These are phyloP conservation scores for Bujurquina vittata DNA, from an alignment of 2,113 vertebrate genomes.

Conservation along the genomic window DNA sequence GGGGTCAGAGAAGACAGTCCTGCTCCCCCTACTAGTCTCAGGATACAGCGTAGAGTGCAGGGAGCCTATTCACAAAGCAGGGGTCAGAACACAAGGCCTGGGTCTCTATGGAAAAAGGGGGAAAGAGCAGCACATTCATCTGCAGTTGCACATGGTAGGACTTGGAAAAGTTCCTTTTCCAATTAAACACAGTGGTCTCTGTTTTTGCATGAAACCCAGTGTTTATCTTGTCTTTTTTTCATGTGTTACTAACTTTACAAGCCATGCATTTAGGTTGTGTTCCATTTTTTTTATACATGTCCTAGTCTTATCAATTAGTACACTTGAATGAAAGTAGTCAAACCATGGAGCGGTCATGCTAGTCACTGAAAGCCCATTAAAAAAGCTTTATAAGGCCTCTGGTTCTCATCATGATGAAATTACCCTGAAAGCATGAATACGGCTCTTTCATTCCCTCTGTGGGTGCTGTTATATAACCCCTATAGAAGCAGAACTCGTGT, in stretches of 20 bases:
- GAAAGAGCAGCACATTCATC: slow-evolving; percentile 64
- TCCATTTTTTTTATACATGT: slow-evolving; percentile 7
- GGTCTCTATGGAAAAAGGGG: slow-evolving; percentile 49
- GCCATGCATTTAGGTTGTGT: slow-evolving; percentile 16
- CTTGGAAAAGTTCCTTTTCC: slow-evolving; percentile 32
- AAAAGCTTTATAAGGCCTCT: slow-evolving; percentile 48
- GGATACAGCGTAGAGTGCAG: slow-evolving; percentile 52
- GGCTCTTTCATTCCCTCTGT: slow-evolving; percentile 63
- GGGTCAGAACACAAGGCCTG: slow-evolving; percentile 60
- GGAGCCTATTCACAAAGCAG: slow-evolving; percentile 56
- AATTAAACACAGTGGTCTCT: slow-evolving; percentile 48
- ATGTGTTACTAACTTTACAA: background rate
- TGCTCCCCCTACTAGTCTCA: slow-evolving; percentile 63
- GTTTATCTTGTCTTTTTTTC: slow-evolving; percentile 39
- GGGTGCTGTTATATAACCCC: slow-evolving; percentile 38
- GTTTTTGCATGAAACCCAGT: slow-evolving; percentile 41
- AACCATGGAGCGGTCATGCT: slow-evolving; percentile 22
- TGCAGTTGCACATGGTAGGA: slow-evolving; percentile 19
- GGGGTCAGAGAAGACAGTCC: slow-evolving; percentile 45
- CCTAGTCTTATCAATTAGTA: slow-evolving; percentile 15
- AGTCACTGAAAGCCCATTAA: slow-evolving; percentile 33
- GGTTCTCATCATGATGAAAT: slow-evolving; percentile 53
- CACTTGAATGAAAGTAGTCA: slow-evolving; percentile 21
- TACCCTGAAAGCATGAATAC: slow-evolving; percentile 62
- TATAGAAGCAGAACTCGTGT: slow-evolving; percentile 54